Evolutionary conservation across 2,113 vertebrate genomes (phyloP), one percentile per base, ranked within the genome.

Genomic region (Muntiacus muntjak): DNA sequence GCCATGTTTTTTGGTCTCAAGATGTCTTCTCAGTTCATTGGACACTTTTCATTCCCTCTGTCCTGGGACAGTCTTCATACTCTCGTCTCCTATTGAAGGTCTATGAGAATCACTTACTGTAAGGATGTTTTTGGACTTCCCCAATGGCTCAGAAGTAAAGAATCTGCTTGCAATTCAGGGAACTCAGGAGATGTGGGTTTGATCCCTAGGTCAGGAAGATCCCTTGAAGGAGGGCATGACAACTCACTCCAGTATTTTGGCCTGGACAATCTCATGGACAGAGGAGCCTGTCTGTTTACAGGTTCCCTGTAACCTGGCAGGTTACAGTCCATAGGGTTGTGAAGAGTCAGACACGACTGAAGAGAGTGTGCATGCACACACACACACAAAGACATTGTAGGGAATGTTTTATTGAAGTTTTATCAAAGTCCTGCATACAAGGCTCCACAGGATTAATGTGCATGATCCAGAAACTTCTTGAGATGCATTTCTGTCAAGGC

Each of bases 361-460:
- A 74, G 67, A 2, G 10, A 74, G 19, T 74, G 21, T 40, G 36
- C 21, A 13, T 74, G 21, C 21, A 40, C 21, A 25, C 36, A 74
- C 1, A 0, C 10, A 74, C 36, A 40, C 36, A 40, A 50, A 5
- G 23, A 58, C 7, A 3, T 8, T 57, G 7, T 23, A 36, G 43
- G 67, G 30, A 21, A 50, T 3, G 25, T 23, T 92, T 19, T 26
- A 40, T 9, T 36, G 60, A 30, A 13, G 16, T 43, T 3, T 40
- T n/a, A 23, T 43, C 54, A 55, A 90, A 50, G 28, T 55, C 11
- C 55, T 84, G 0, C 16, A 9, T 30, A 7, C 19, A n/a, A 40
- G 67, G 10, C 4, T 54, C 23, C n/a, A 12, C 5, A 47, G 30
- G 81, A 33, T 26, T 40, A 25, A 0, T 67, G 55, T 62, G 85